These are phyloP conservation scores for Turritopsis dohrnii DNA, from an alignment of 30 jellyfish, hydroid and myxozoan species.

Conservation along the genomic window DNA sequence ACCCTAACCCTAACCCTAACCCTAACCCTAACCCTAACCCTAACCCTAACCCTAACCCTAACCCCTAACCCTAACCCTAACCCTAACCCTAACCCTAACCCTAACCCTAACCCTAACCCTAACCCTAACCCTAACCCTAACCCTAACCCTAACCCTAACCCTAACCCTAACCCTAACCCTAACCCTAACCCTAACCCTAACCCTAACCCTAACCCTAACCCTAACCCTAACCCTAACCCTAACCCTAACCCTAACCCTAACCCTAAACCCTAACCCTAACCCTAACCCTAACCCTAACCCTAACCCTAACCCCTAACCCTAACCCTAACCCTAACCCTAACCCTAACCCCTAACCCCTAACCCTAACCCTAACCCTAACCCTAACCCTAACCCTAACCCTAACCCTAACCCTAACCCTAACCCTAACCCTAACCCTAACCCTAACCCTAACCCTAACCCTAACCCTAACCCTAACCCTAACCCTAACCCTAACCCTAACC, in stretches of 20 bases:
- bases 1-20: neutral
- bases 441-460: slow-evolving; percentile 7
- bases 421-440: slow-evolving; percentile 25
- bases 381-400: slow-evolving; percentile 34
- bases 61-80: neutral
- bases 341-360: neutral
- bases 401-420: slow-evolving; percentile 40
- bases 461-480: neutral
- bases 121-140: slow-evolving; percentile 27
- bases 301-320: slow-evolving; percentile 28
- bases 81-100: neutral
- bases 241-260: slow-evolving; percentile 7
- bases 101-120: slow-evolving; percentile 22
- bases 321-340: slow-evolving; percentile 26
- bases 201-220: slow-evolving; percentile 47
- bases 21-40: neutral
- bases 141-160: slow-evolving; percentile 20
- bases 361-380: slow-evolving; percentile 19
- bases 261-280: slow-evolving; percentile 32
- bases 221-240: slow-evolving; percentile 3
- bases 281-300: slow-evolving; percentile 40
- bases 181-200: slow-evolving; percentile 43
- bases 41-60: neutral
- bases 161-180: slow-evolving; percentile 43
- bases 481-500: slow-evolving; percentile 25